phyloP scores from a whole-genome alignment of 2,888 invertebrate genomes.

The Augochlorella aurata region DNA sequence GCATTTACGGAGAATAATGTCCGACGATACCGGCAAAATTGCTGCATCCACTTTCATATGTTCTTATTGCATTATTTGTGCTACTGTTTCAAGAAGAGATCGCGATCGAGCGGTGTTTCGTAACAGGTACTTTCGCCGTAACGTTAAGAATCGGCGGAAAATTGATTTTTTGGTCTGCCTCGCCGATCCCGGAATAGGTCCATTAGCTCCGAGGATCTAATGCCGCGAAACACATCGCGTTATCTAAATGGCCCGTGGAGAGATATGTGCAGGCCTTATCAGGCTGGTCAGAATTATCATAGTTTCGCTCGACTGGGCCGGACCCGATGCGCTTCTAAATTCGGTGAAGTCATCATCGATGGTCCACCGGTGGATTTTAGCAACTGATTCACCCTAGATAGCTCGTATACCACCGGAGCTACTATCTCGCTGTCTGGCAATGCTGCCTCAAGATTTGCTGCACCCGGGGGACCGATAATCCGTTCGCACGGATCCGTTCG shows the following conservation, averaged over 20 bases:
- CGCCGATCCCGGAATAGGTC: neutral
- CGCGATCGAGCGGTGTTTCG: no score
- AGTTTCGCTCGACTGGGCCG: slow-evolving; percentile 8
- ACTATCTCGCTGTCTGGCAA: neutral
- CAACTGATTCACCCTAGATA: neutral
- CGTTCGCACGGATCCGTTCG: no score
- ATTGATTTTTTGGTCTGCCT: neutral
- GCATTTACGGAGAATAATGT: no score
- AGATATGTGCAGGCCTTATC: slow-evolving; percentile 24
- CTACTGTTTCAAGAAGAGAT: no score
- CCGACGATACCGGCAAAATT: no score
- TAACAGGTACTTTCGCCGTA: no score
- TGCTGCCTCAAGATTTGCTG: neutral
- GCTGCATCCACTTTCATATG: no score
- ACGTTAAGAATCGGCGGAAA: neutral
- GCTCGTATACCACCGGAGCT: neutral
- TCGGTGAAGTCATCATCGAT: slow-evolving; percentile 11
- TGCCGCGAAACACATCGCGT: slow-evolving; percentile 1
- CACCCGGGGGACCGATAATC: neutral
- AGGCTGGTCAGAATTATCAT: slow-evolving; percentile 22
- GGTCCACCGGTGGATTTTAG: slow-evolving; percentile 6
- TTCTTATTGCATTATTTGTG: no score
- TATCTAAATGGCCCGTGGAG: slow-evolving; percentile 32
- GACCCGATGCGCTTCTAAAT: slow-evolving; percentile 25
- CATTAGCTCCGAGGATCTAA: slow-evolving; percentile 6